Evolutionary conservation across 2,888 invertebrate genomes (phyloP).

Genomic region (Pristionchus entomophagus): DNA sequence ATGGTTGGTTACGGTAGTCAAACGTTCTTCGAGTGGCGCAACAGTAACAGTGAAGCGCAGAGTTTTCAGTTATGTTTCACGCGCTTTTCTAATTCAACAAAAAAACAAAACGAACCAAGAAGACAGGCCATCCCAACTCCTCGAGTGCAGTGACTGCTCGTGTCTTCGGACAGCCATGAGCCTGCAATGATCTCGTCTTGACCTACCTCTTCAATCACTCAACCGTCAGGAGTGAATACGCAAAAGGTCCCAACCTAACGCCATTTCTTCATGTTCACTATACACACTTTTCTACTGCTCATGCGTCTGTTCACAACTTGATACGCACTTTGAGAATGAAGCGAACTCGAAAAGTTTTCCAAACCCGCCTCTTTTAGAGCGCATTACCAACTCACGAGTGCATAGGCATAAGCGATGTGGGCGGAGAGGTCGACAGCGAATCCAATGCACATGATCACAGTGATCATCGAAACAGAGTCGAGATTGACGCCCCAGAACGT

Average conservation of each 20-base stretch:
- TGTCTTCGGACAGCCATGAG: constrained; percentile 73
- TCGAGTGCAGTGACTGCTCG: constrained; percentile 89
- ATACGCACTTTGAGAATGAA: neutral
- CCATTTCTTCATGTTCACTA: neutral
- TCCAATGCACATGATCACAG: constrained; percentile 95
- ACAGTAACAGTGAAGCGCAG: too few relatives aligned
- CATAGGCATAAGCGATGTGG: constrained; percentile 66
- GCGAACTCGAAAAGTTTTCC: neutral
- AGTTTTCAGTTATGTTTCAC: neutral
- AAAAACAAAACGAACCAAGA: constrained; percentile 77
- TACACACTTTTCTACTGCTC: neutral
- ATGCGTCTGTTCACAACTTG: too few relatives aligned
- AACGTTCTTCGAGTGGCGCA: too few relatives aligned
- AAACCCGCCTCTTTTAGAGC: neutral
- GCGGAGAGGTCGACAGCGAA: constrained; percentile 84
- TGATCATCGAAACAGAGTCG: constrained; percentile 89
- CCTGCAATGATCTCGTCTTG: neutral
- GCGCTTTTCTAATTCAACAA: too few relatives aligned
- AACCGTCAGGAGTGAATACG: too few relatives aligned
- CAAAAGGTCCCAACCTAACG: too few relatives aligned
- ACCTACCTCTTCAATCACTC: too few relatives aligned
- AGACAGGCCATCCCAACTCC: constrained; percentile 90
- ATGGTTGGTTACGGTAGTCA: neutral
- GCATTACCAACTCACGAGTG: constrained; percentile 49
- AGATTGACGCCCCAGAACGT: constrained; percentile 82